Conservation (phyloP, 2,113 vertebrate species). For the Limanda limanda region DNA sequence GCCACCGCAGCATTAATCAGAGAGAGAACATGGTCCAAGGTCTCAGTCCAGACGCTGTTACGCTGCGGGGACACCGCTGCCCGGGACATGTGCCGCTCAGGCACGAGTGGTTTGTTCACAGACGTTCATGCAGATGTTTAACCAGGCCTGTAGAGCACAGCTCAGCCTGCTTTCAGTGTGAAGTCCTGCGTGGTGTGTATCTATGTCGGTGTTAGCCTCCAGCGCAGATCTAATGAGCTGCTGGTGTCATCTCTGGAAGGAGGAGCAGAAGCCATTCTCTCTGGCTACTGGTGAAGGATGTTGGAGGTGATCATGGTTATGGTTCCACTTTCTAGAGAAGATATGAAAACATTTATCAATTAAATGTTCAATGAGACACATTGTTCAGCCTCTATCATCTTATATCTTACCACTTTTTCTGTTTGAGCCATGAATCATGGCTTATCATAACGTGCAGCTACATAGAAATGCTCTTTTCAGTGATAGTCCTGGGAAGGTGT, state of each 20-base stretch:
- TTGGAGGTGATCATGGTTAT: conserved; percentile 48
- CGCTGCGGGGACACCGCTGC: not conserved
- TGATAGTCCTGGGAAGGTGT: not conserved
- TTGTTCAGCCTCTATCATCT: not conserved
- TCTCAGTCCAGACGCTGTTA: conserved; percentile 30
- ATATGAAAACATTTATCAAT: conserved; percentile 40
- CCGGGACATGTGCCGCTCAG: conserved; percentile 27
- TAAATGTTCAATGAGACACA: conserved; percentile 10
- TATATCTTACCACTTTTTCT: conserved; percentile 1
- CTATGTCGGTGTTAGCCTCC: conserved; percentile 77
- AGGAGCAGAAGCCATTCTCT: conserved; percentile 70
- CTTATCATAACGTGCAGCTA: too few relatives aligned
- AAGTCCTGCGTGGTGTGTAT: conserved; percentile 1
- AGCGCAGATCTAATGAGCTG: conserved; percentile 53
- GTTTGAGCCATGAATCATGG: not conserved
- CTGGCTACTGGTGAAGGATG: conserved; percentile 43
- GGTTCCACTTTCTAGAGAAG: conserved; percentile 18
- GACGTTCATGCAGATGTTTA: conserved; percentile 8
- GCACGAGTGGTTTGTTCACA: conserved; percentile 17
- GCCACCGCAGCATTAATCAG: conserved; percentile 50
- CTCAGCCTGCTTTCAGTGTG: not conserved
- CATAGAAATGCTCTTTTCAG: too few relatives aligned
- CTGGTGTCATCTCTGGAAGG: conserved; percentile 52
- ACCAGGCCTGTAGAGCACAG: not conserved
- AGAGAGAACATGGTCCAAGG: conserved; percentile 53